These are phyloP conservation scores for Drosophila suzukii DNA, from an alignment of 1,140 invertebrate species.

Conservation along the genomic window DNA sequence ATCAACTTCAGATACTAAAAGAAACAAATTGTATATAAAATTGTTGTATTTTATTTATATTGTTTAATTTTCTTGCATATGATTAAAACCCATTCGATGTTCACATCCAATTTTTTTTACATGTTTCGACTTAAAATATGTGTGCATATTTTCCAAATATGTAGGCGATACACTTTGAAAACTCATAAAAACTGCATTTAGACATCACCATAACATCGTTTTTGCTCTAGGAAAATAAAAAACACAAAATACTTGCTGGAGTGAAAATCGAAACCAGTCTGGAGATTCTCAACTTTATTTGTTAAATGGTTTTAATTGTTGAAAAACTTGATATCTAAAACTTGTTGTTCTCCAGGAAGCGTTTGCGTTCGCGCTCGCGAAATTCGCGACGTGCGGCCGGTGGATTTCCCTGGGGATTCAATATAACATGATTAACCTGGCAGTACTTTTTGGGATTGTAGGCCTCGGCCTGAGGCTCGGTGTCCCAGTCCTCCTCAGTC, in stretches of 20 bases:
- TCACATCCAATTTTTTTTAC: too few relatives aligned
- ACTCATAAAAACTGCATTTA: too few relatives aligned
- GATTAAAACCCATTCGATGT: too few relatives aligned
- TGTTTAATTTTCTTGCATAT: too few relatives aligned
- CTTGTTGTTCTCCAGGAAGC: not conserved
- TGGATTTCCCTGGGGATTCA: conserved; percentile 4
- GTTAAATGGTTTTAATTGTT: not conserved
- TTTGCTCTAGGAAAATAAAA: too few relatives aligned
- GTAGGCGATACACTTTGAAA: too few relatives aligned
- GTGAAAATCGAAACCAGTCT: too few relatives aligned
- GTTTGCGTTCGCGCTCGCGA: conserved; percentile 14
- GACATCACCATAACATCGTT: too few relatives aligned
- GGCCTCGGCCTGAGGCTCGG: conserved; percentile 16
- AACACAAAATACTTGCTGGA: too few relatives aligned
- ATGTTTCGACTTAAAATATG: too few relatives aligned
- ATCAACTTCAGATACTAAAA: not conserved
- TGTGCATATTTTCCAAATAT: too few relatives aligned
- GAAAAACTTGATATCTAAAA: not conserved
- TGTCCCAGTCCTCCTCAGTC: conserved; percentile 50
- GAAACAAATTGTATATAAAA: not conserved
- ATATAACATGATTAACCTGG: not conserved
- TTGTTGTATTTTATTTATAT: not conserved
- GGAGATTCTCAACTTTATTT: not conserved
- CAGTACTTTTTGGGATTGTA: conserved; percentile 42
- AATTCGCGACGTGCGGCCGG: conserved; percentile 13